A percentile compares a stretch with the other conserved stretches of the same genome.
phyloP scores from a whole-genome alignment of 1,140 invertebrate species.

The Leucophenga varia region DNA sequence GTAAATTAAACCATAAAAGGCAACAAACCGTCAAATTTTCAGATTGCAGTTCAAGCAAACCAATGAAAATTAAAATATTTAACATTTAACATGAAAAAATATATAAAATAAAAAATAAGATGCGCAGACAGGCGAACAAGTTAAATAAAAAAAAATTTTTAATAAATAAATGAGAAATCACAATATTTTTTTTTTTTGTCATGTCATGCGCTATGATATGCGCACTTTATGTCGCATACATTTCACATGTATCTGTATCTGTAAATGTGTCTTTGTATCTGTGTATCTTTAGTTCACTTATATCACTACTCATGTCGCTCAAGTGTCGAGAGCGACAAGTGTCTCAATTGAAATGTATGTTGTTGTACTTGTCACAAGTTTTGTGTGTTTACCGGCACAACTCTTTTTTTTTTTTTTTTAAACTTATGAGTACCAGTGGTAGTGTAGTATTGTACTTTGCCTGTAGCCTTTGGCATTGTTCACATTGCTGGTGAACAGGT shows the following conservation, averaged over 20 bases:
- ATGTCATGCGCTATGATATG: slow-evolving; percentile 40
- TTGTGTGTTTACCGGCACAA: too few species aligned
- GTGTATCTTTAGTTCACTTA: slow-evolving; percentile 7
- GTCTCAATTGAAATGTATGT: slow-evolving; percentile 52
- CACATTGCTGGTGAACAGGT: slow-evolving; percentile 40
- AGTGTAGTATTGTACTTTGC: slow-evolving; percentile 45
- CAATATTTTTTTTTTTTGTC: slow-evolving; percentile 37
- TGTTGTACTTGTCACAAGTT: slow-evolving; percentile 33
- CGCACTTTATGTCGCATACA: slow-evolving; percentile 22
- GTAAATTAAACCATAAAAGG: slow-evolving; percentile 46
- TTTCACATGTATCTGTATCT: slow-evolving; percentile 2
- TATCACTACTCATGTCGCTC: too few species aligned
- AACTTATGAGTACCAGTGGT: too few species aligned
- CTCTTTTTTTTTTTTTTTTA: background rate
- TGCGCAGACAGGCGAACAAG: slow-evolving; percentile 19
- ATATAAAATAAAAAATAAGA: slow-evolving; percentile 12
- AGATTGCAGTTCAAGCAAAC: background rate
- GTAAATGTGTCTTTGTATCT: slow-evolving; percentile 12
- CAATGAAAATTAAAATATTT: slow-evolving; percentile 6
- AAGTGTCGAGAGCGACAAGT: slow-evolving; percentile 49
- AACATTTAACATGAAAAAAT: slow-evolving; percentile 6
- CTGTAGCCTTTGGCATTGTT: slow-evolving; percentile 2
- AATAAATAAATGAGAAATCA: slow-evolving; percentile 35
- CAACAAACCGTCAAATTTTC: slow-evolving; percentile 10
- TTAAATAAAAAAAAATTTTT: slow-evolving; percentile 28